Base-by-base conservation (phyloP, 2,888 invertebrate species). In the Parnassius apollo region DNA sequence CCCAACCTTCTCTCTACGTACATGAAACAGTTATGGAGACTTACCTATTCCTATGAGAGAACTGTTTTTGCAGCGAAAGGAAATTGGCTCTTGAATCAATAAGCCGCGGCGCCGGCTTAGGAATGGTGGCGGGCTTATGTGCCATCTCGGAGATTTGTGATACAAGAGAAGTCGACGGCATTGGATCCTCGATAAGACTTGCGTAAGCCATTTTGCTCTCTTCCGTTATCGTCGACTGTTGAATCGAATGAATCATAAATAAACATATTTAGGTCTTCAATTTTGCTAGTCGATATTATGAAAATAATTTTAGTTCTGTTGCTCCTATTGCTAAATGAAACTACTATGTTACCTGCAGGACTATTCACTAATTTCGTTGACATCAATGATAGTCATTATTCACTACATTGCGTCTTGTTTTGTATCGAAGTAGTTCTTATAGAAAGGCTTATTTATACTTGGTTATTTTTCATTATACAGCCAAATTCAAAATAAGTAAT, bases 171-270 rank as follows among this genome's bases (percentile, higher is more conserved):
- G 81, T 73, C 0, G 84, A 73, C 0, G 84, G 80, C 1, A 88
- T 86, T 53, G 95, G 94, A 68, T 95, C 93, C 80, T 98, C 98
- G 61, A 99, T 97, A 59, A 99, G 92, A 74, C 96, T 96, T 77
- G 97, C 96, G 91, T 99, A 99, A 0, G 98, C 99, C 77, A 96
- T 95, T 80, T 97, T 97, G 55, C 98, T 96, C 84, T 98, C 97
- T 76, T 96, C 96, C 18, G 97, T 96, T 73, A 98, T 93, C 42
- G 95, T 95, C 42, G 95, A 94, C 97, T 97, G 92, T 64, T 92
- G 12, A n/a, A n/a, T 46, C 46, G 7, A 87, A 62, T 48, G 22
- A 46, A 10, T 46, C 46, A 61, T 11, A 59, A 18, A 11, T 59
- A 56, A 25, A 78, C 10, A 54, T 56, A 51, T 42, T 35, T 7